These are phyloP conservation scores for Timema cristinae DNA, from an alignment of 2,888 invertebrate genomes.

Conservation along the genomic window DNA sequence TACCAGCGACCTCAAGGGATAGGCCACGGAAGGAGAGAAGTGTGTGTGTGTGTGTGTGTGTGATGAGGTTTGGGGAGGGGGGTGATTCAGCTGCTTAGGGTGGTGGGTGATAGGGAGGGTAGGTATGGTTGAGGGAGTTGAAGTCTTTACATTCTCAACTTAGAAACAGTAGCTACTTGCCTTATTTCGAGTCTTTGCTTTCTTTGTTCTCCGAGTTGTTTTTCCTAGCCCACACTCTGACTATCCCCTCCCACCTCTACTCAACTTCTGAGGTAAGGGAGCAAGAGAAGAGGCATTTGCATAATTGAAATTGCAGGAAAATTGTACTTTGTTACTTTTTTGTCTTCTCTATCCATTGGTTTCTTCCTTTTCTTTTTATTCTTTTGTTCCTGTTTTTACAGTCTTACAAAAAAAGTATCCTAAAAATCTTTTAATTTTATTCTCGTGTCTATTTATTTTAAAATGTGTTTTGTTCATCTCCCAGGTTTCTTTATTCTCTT, in stretches of 20 bases:
- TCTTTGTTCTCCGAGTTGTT: constrained; percentile 21
- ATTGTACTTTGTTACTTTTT: constrained; percentile 24
- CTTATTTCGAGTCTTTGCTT: constrained; percentile 19
- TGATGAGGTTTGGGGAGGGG: too few species aligned
- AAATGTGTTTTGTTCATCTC: neutral
- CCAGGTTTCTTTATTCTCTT: constrained; percentile 13
- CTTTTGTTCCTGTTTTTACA: constrained; percentile 24
- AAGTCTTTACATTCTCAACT: constrained; percentile 12
- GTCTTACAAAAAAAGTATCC: neutral
- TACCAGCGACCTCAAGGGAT: neutral
- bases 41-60: too few species aligned
- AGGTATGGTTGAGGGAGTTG: neutral
- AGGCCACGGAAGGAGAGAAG: neutral
- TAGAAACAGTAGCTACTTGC: constrained; percentile 19
- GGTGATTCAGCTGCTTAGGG: too few species aligned
- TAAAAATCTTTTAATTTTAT: constrained; percentile 24
- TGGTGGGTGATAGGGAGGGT: too few species aligned
- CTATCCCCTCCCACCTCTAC: too few species aligned
- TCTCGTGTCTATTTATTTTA: neutral
- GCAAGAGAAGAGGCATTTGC: constrained; percentile 29
- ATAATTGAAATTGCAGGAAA: constrained; percentile 33
- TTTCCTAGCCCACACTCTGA: neutral
- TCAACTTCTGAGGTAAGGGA: constrained; percentile 20
- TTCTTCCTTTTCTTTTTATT: neutral
- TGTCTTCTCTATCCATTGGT: constrained; percentile 1